Evolutionary conservation across 2,888 invertebrate genomes (phyloP).

Genomic region (Drosophila flavopinicola): DNA sequence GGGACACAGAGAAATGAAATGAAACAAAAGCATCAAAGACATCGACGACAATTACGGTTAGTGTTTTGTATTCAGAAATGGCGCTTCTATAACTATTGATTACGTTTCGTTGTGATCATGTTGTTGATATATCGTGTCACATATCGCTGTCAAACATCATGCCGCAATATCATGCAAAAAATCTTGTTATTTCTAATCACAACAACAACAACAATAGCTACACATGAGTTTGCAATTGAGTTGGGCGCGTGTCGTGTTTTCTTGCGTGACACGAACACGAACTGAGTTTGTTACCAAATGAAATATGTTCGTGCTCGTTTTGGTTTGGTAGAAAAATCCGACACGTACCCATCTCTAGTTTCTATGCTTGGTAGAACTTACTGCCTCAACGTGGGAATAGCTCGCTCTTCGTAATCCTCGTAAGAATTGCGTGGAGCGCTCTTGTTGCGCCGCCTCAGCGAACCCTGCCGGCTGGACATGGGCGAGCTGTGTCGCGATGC

Average conservation of each 20-base stretch:
- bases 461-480: conserved; percentile 86
- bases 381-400: conserved; percentile 94
- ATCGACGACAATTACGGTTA: conserved; percentile 46
- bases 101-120: conserved; percentile 7
- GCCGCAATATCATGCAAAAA: conserved; percentile 48
- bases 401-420: conserved; percentile 94
- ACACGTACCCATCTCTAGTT: conserved; percentile 3
- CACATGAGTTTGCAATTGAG: not conserved
- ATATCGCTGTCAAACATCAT: conserved; percentile 6
- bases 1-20: conserved; percentile 56
- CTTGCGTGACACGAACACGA: not conserved
- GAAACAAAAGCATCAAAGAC: conserved; percentile 54
- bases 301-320: not conserved
- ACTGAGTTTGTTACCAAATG: not conserved
- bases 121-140: conserved; percentile 21
- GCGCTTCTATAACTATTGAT: conserved; percentile 32
- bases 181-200: conserved; percentile 23
- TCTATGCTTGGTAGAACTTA: conserved; percentile 84
- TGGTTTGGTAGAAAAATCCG: no score
- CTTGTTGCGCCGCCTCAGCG: conserved; percentile 87
- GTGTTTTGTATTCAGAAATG: conserved; percentile 15
- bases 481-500: conserved; percentile 85
- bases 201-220: conserved; percentile 23
- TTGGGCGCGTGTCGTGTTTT: not conserved
- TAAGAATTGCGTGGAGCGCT: conserved; percentile 90